Base-by-base conservation (phyloP, 1,140 invertebrate species). In the Probaryconus sp. region DNA sequence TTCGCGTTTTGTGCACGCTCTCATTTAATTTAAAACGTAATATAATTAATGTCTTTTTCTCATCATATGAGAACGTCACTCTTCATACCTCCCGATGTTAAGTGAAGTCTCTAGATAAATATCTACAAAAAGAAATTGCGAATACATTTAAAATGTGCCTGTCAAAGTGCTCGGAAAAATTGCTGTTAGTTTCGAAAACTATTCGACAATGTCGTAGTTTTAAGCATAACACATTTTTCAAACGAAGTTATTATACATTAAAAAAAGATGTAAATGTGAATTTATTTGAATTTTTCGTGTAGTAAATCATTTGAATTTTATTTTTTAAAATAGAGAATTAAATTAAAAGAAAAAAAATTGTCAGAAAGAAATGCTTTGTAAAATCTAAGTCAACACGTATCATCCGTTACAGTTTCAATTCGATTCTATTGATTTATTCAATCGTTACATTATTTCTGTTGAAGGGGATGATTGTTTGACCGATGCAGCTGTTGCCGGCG, bases 401-500 rank as follows among this genome's bases (percentile, higher is more conserved):
- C 9, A 17, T 24, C 47, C 38, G 11, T 33, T 47, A 18, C 10
- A 7, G 2, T n/a, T 10, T 31, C 18, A 10, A 35, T 24, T 63
- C 5, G 18, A 42, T 50, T 13, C 45, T 21, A 24, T 42, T 56
- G 43, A 51, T 51, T 51, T 47, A 50, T 58, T 50, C 45, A 50
- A 43, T 43, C 43, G 51, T 65, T 53, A 47, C 38, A 26, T 38
- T 55, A 55, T 47, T 55, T 47, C 30, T 51, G 30, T 55, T 37
- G 18, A 10, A 30, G 61, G 37, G 6, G 5, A 35, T 53, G 18
- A 64, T 14, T 56, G 18, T 35, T 64, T 26, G 37, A 64, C 45
- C 38, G 28, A 28, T 26, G 40, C 61, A 65, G 50, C 61, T 55
- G 61, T 55, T 50, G 48, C 61, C 48, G 47, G 18, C 7, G 20